Evolutionary conservation across 1,140 invertebrate genomes (phyloP).

Genomic region (Sarcophaga bullata): DNA sequence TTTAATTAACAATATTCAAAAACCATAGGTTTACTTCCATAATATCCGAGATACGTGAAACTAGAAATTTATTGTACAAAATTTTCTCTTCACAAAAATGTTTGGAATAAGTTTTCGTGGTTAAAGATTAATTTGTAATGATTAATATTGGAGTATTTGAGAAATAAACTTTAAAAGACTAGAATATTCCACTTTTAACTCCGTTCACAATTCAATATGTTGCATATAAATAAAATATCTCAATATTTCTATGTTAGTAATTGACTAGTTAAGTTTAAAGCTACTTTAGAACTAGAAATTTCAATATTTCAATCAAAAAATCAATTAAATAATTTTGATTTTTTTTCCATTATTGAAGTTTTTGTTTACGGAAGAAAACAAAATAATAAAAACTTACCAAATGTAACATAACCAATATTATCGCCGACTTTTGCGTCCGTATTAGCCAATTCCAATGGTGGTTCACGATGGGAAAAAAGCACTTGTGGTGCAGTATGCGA

Average conservation of each 20-base stretch:
- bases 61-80: constrained; percentile 25
- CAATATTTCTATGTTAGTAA: too few species aligned
- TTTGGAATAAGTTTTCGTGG: too few species aligned
- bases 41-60: too few species aligned
- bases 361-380: not conserved
- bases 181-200: constrained; percentile 54
- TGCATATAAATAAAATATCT: too few species aligned
- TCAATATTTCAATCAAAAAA: not conserved
- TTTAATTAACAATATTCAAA: not conserved
- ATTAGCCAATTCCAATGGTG: constrained; percentile 93
- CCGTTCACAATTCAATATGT: not conserved
- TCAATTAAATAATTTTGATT: not conserved
- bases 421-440: constrained; percentile 94
- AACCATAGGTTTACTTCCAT: constrained; percentile 26
- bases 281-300: too few species aligned
- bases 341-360: not conserved
- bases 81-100: not conserved
- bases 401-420: constrained; percentile 99
- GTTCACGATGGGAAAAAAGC: constrained; percentile 94
- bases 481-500: constrained; percentile 95
- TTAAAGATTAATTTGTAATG: not conserved
- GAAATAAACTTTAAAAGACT: constrained; percentile 45
- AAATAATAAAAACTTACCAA: constrained; percentile 74
- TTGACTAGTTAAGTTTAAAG: too few species aligned
- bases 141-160: constrained; percentile 53